A percentile compares a stretch with the other conserved stretches of the same genome.
These are phyloP conservation scores for Pionites leucogaster DNA, from an alignment of 2,113 vertebrate species.

Conservation along the genomic window DNA sequence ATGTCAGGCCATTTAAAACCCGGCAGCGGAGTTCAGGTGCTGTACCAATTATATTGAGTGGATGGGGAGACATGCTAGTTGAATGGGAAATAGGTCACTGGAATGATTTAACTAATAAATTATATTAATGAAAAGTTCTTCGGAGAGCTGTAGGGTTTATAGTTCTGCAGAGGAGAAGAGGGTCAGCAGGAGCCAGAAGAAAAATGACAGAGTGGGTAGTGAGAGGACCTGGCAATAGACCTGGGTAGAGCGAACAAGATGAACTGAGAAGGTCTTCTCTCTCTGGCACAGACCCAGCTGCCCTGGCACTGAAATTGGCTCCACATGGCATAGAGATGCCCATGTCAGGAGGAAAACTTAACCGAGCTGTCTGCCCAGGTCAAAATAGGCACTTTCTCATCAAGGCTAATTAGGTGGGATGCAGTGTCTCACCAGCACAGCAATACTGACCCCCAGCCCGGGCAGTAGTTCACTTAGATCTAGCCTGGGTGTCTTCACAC, in stretches of 20 bases:
- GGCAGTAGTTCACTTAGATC: not conserved
- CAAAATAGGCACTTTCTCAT: not conserved
- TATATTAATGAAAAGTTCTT: conserved; percentile 59
- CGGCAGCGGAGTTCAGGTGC: conserved; percentile 23
- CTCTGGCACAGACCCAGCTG: not conserved
- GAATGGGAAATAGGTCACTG: conserved; percentile 44
- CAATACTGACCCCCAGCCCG: not conserved
- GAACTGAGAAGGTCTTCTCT: fast-evolving
- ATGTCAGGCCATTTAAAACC: conserved; percentile 54
- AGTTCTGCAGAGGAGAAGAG: conserved; percentile 15
- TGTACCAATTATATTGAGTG: conserved; percentile 37
- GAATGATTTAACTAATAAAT: conserved; percentile 46
- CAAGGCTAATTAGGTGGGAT: not conserved
- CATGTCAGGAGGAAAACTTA: not conserved
- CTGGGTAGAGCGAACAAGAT: not conserved
- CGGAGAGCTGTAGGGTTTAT: not conserved
- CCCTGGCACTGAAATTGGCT: not conserved
- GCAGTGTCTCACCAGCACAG: not conserved
- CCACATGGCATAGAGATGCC: not conserved
- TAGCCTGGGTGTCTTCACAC: not conserved
- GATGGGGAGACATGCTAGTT: not conserved
- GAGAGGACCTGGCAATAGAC: not conserved
- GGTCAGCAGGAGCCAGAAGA: not conserved
- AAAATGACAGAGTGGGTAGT: not conserved
- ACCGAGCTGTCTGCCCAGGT: not conserved